A percentile compares a stretch with the other conserved stretches of the same genome.
These are phyloP conservation scores for Neogobius melanostomus DNA, from an alignment of 2,113 vertebrate species.

Conservation along the genomic window DNA sequence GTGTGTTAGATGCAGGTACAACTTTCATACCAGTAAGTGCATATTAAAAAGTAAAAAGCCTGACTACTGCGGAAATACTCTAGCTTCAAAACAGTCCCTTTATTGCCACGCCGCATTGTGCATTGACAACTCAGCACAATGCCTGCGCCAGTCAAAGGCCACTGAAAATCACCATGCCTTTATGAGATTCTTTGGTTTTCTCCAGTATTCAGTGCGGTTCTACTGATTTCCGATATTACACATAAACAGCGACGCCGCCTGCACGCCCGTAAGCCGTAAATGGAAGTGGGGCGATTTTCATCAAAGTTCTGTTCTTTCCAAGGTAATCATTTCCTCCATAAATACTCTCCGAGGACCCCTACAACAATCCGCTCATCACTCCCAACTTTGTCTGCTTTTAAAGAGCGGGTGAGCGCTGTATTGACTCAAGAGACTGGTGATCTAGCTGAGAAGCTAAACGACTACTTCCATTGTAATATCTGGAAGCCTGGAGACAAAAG, in stretches of 20 bases:
- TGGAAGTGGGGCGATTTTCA: slow-evolving; percentile 70
- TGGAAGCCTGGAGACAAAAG: slow-evolving; percentile 68
- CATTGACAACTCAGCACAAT: slow-evolving; percentile 7
- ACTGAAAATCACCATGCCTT: slow-evolving; percentile 32
- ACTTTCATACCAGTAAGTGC: slow-evolving; percentile 2
- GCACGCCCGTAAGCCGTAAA: slow-evolving; percentile 44
- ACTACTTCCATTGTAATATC: slow-evolving; percentile 68
- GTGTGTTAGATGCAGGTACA: background rate
- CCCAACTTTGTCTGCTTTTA: slow-evolving; percentile 53
- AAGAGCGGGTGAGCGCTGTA: slow-evolving; percentile 70
- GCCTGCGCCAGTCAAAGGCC: slow-evolving; percentile 19
- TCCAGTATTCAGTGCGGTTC: slow-evolving; percentile 28
- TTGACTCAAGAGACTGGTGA: slow-evolving; percentile 65
- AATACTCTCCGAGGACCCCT: slow-evolving; percentile 64
- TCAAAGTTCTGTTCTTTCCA: slow-evolving; percentile 67
- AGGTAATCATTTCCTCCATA: slow-evolving; percentile 68
- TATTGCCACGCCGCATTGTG: background rate
- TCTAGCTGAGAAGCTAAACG: slow-evolving; percentile 69
- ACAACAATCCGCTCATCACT: slow-evolving; percentile 54
- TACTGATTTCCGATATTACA: slow-evolving; percentile 58
- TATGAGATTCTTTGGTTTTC: slow-evolving; percentile 34
- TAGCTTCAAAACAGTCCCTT: background rate
- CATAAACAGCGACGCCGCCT: slow-evolving; percentile 53
- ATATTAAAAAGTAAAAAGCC: slow-evolving; percentile 10
- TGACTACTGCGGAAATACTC: background rate